Conservation (phyloP, 2,888 invertebrate species). For the Drosophila heteroneura region DNA sequence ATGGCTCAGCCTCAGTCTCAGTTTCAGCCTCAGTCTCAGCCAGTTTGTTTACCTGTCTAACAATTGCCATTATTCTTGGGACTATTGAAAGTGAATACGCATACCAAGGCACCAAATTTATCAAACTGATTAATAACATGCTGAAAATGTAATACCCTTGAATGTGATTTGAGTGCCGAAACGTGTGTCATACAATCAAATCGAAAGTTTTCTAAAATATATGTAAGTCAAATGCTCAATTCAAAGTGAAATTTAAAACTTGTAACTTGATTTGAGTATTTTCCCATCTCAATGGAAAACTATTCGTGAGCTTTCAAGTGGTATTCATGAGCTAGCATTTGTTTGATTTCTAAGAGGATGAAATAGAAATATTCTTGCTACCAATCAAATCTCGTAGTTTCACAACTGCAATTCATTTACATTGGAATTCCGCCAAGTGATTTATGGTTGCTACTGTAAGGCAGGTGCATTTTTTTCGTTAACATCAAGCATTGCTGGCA, state of each 20-base stretch:
- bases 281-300: not conserved
- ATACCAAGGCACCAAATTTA: slow-evolving; percentile 13
- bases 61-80: slow-evolving; percentile 75
- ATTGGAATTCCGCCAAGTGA: not conserved
- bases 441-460: not conserved
- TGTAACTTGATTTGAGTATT: not conserved
- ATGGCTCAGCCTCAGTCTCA: not conserved
- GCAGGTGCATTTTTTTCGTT: not conserved
- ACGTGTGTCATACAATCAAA: not conserved
- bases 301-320: not conserved
- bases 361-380: not conserved
- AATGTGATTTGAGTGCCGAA: not conserved
- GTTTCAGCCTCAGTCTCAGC: slow-evolving; percentile 7
- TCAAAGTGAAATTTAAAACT: not conserved
- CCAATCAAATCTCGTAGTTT: not conserved
- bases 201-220: not conserved
- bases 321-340: not conserved
- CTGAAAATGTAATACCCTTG: slow-evolving; percentile 32
- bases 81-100: slow-evolving; percentile 61
- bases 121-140: not conserved
- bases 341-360: not conserved
- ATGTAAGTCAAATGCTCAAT: slow-evolving; percentile 1
- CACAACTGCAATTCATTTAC: not conserved
- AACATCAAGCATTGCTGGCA: not conserved
- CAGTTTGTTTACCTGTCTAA: slow-evolving; percentile 63